Base-by-base conservation (phyloP, 2,888 invertebrate species). In the Nycteola revayana region DNA sequence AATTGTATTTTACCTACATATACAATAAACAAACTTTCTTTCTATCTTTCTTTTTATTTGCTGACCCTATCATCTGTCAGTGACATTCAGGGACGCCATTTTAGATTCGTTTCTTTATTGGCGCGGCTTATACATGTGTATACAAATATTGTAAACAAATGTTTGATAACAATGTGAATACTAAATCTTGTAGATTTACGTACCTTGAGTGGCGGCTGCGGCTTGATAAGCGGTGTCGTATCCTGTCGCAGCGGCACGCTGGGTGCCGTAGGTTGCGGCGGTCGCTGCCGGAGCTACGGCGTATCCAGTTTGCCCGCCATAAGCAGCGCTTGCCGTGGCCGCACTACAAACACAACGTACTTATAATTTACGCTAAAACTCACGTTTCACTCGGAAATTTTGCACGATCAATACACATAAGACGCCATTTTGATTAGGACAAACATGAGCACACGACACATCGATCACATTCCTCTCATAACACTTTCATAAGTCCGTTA, bases 221-320 rank as follows among this genome's bases (percentile, higher is more conserved):
- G 95, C 94, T 65, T 95, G 95, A 63, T 94, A 94, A 26, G 96
- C 95, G 50, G 94, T 94, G 72, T 95, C 95, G 90, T 95, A 95
- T 38, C 94, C 94, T 31, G 94, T 92, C 28, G 93, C 93, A 20
- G 94, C 92, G 42, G 94, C 92, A 47, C 95, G 91, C 69, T 96
- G 96, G 25, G 96, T 94, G 45, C 94, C 93, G 81, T 96, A 96
- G 30, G 95, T 94, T 28, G 94, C 94, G 42, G 96, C 95, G 24
- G 95, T 94, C 10, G 94, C 93, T 47, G 94, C 93, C 25, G 94
- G 93, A 38, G 94, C 94, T 85, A 94, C 95, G 51, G 94, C 95
- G 89, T 95, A 96, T 51, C 95, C 95, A 32, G 95, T 92, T 75
- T 95, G 95, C 10, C 94, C 93, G 14, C 95, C 93, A 83, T 96